Base-by-base conservation (phyloP, 2,888 invertebrate species). In the Thereva unica region DNA sequence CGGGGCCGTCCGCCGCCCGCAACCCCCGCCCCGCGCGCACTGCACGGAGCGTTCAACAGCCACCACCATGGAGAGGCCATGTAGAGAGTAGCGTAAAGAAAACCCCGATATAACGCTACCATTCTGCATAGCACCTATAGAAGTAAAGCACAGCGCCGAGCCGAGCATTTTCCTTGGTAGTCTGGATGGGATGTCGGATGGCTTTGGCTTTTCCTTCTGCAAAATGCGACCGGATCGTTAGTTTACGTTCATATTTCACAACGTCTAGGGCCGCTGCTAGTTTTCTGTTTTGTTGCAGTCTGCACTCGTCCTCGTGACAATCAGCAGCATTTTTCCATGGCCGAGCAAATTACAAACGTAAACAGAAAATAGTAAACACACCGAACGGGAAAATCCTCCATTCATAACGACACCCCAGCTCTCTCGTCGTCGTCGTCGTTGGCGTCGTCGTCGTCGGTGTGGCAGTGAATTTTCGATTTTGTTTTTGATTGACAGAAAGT, bases 211-310 rank as follows among this genome's bases (percentile, higher is more conserved):
- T 23, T 47, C 12, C 47, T 10, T n/a, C 10, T 47, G 47, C 12
- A 47, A 47, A 47, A 47, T 47, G 47, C 10, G 47, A 47, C 6
- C 12, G 10, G 9, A 47, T 23, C n/a, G 37, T 66, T 66, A 66
- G 66, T 66, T 59, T 66, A 66, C 52, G 66, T 59, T 59, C 53
- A 66, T 59, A 66, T 66, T 59, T 66, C 66, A 66, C 38, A 50
- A 57, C 66, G 66, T 66, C 42, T 57, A 44, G 57, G 42, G 47
- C 10, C n/a, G 5, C n/a, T 47, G 47, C 12, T 5, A 12, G 23
- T 23, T 23, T n/a, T 23, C 23, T 23, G 23, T 23, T 23, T 23
- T 23, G 23, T 23, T 23, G 23, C 23, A 23, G 23, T 23, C 10
- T 47, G 12, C 12, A 9, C 10, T 47, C 47, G 12, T 47, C 47